A percentile compares a stretch with the other conserved stretches of the same genome.
phyloP scores from a whole-genome alignment of 1,140 invertebrate species.

The Cotesia vestalis region DNA sequence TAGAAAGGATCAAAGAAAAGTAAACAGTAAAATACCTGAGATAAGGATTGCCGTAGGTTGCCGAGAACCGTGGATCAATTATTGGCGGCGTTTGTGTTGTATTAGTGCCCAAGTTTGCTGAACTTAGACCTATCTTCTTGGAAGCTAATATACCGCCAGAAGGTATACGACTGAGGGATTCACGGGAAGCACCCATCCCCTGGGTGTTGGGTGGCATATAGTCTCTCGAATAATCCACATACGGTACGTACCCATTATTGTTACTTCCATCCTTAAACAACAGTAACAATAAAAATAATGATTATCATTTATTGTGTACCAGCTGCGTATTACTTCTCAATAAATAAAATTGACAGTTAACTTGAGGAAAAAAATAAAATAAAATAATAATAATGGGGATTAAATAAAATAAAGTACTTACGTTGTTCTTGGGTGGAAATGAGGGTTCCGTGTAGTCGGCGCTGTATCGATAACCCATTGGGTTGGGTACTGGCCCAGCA shows the following conservation, averaged over 20 bases:
- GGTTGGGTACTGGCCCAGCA: constrained; percentile 79
- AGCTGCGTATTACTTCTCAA: neutral
- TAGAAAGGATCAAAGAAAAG: constrained; percentile 10
- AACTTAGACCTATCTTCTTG: constrained; percentile 70
- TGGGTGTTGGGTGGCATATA: constrained; percentile 79
- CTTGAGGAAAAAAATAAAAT: neutral
- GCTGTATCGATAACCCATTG: constrained; percentile 82
- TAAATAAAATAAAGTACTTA: constrained; percentile 55
- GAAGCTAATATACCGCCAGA: constrained; percentile 64
- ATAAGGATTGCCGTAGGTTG: constrained; percentile 89
- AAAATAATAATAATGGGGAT: constrained; percentile 41
- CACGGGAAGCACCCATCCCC: constrained; percentile 64
- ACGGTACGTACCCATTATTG: constrained; percentile 88
- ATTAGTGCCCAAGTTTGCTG: constrained; percentile 65
- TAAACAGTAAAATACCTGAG: constrained; percentile 68
- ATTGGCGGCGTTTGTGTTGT: constrained; percentile 68
- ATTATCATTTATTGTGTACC: constrained; percentile 39
- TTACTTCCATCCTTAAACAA: constrained; percentile 76
- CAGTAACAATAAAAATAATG: constrained; percentile 20
- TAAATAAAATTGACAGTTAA: neutral
- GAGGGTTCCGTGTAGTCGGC: constrained; percentile 86
- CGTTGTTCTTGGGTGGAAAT: constrained; percentile 75
- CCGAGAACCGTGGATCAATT: constrained; percentile 86
- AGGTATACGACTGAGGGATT: constrained; percentile 68
- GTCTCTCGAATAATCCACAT: constrained; percentile 85